Base-by-base conservation (phyloP, 1,140 invertebrate genomes). In the Daktulosphaira vitifoliae region DNA sequence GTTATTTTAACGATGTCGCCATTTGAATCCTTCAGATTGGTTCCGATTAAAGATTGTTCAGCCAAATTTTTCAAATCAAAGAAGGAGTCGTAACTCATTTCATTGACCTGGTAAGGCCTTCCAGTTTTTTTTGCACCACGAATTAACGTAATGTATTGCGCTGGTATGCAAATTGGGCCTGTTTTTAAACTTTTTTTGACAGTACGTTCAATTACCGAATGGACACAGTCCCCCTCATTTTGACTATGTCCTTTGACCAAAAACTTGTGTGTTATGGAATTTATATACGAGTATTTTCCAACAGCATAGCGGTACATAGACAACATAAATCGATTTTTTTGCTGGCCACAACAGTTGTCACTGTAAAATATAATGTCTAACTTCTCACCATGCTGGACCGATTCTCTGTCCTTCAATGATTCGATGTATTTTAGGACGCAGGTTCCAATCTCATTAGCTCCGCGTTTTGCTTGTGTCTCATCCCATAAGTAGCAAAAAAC, bases 401-500 rank as follows among this genome's bases (percentile, higher is more conserved):
- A 25, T 66, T 62, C 56, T 46, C 56, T 25, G 22, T 46, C 44
- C 18, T 46, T 46, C 44, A 46, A 20, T 46, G 44, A 46, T 54
- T 66, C 39, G n/a, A 66, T 52, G 51, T 59, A 66, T 29, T 52
- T 29, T 23, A 23, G 44, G 16, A 62, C 54, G 39, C 65, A 66
- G 0, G 65, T 59, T 46, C 46, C 26, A 15, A 22, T 29, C 51
- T 66, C 70, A 67, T 66, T 69, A 48, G 68, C 65, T 15, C 71
- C 72, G 16, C 68, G 64, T 6, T 69, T 49, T n/a, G 46, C 71
- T 26, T 67, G 38, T 15, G 65, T 54, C 68, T 74, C 73, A 64
- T 74, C 62, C 71, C 72, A 72, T 20, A 72, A 16, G 67, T 68
- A 73, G 37, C 71, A 74, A 11, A 65, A n/a, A 22, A 54, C 65